Conservation (phyloP, 2,797 vertebrate species). For the Sebastes flavidus region DNA sequence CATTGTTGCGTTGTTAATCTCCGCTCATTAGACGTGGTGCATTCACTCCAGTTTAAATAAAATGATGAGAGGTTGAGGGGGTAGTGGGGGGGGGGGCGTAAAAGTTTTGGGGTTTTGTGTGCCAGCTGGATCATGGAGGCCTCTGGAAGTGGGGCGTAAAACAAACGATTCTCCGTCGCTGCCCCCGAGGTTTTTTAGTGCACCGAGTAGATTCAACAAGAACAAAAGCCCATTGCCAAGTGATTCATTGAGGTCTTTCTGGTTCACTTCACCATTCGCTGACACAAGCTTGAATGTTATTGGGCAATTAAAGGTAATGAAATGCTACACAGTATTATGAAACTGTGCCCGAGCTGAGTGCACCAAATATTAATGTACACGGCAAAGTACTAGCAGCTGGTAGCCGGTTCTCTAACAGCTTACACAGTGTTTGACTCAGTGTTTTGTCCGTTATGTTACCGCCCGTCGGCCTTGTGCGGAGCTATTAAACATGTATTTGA, state of each 20-base stretch:
- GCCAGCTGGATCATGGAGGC: constrained; percentile 63
- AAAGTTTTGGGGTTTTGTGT: constrained; percentile 33
- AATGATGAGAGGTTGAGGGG: background rate
- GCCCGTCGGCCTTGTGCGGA: constrained; percentile 36
- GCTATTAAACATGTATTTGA: constrained; percentile 57
- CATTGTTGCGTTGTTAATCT: constrained; percentile 24
- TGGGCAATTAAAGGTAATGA: constrained; percentile 76
- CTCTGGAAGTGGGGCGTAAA: constrained; percentile 72
- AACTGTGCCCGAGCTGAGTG: constrained; percentile 39
- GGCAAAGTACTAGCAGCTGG: constrained; percentile 61
- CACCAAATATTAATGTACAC: constrained; percentile 50
- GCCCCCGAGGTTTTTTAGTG: constrained; percentile 63
- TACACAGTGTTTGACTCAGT: constrained; percentile 45
- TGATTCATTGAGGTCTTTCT: constrained; percentile 70
- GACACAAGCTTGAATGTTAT: constrained; percentile 75
- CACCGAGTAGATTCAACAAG: constrained; percentile 62
- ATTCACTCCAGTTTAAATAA: constrained; percentile 34
- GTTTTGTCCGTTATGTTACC: constrained; percentile 39
- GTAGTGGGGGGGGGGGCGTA: background rate
- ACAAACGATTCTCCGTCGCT: constrained; percentile 63
- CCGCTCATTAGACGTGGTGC: constrained; percentile 23
- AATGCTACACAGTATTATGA: constrained; percentile 60
- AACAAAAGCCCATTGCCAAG: constrained; percentile 72
- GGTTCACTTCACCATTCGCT: constrained; percentile 75
- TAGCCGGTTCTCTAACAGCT: constrained; percentile 50